Base-by-base conservation (phyloP, 2,113 vertebrate genomes). In the Pungitius pungitius region DNA sequence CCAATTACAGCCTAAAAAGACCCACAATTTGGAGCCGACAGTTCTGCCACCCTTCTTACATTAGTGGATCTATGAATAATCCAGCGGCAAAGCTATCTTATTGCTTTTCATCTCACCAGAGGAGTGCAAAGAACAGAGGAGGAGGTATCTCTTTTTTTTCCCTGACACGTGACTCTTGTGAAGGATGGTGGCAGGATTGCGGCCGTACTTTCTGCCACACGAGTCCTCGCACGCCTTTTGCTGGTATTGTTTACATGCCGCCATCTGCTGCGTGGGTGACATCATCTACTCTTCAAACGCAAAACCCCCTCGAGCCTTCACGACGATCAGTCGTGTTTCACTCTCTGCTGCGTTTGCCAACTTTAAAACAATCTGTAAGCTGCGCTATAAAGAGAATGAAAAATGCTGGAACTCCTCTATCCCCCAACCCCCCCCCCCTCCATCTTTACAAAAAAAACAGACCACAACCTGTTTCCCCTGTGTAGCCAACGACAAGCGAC, bases 31-130 rank as follows among this genome's bases (percentile, higher is more conserved):
- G 54, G 10, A 55, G 51, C 24, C 45, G 55, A 35, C 33, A 24
- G 47, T 63, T 63, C 65, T 45, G n/a, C 11, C 24, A 37, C 52
- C 51, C 59, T 67, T 64, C 30, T 57, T 72, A 51, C 24, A 26
- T 67, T 43, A 51, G 37, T 43, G 17, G 26, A 40, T 55, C 61
- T 30, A 72, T 71, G 73, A 87, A 77, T 79, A 84, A 86, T 78
- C 40, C 58, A 70, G 55, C 62, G 24, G 24, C 7, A 69, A n/a
- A 55, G 18, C 55, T 62, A 26, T 59, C 67, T 68, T 47, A 65
- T 64, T 73, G 40, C 45, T 71, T 75, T 71, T 75, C 64, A 61
- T 62, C 35, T 67, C 67, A 63, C 56, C 26, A 26, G 54, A 26
- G 54, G 26, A 14, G 54, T 15, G 14, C 4, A 30, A 55, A 55